Percentiles rank a stretch among this genome's conserved stretches.
Evolutionary conservation across 1,140 invertebrate genomes (phyloP).

Genomic region (Drosophila nigromelanica): DNA sequence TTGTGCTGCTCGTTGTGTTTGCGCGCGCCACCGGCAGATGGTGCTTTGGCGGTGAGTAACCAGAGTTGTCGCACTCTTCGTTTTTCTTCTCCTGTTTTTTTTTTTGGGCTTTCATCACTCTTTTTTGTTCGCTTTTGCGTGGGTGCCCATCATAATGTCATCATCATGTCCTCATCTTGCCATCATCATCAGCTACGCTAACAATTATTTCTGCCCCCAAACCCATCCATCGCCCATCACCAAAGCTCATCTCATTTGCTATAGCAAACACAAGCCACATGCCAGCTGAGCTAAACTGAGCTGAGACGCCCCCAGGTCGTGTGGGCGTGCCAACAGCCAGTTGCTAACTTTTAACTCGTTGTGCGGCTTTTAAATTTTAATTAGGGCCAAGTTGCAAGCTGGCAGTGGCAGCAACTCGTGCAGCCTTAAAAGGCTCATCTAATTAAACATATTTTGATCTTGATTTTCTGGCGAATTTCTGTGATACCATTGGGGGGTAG

Average conservation of each 20-base stretch:
- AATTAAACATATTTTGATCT: constrained; percentile 70
- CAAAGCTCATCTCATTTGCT: constrained; percentile 44
- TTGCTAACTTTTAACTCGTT: constrained; percentile 80
- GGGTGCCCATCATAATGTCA: constrained; percentile 59
- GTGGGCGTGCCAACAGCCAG: constrained; percentile 40
- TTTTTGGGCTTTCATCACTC: too few relatives aligned
- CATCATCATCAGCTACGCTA: constrained; percentile 69
- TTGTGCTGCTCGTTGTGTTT: constrained; percentile 89
- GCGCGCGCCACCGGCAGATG: constrained; percentile 91
- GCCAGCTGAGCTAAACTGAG: not conserved
- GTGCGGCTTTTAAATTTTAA: constrained; percentile 83
- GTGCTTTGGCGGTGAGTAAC: constrained; percentile 92
- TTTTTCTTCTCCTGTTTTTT: not conserved
- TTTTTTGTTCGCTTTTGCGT: constrained; percentile 46
- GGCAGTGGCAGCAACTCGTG: constrained; percentile 38
- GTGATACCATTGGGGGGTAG: too few relatives aligned
- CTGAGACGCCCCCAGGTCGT: not conserved
- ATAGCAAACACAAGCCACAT: constrained; percentile 41
- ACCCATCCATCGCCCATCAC: constrained; percentile 7
- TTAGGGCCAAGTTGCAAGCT: constrained; percentile 68
- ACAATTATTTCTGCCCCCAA: constrained; percentile 69
- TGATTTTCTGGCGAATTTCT: not conserved
- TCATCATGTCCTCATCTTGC: constrained; percentile 31
- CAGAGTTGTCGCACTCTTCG: not conserved
- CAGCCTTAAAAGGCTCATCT: constrained; percentile 64